Base-by-base conservation (phyloP, 1,140 invertebrate species). In the Brachionus manjavacas region DNA sequence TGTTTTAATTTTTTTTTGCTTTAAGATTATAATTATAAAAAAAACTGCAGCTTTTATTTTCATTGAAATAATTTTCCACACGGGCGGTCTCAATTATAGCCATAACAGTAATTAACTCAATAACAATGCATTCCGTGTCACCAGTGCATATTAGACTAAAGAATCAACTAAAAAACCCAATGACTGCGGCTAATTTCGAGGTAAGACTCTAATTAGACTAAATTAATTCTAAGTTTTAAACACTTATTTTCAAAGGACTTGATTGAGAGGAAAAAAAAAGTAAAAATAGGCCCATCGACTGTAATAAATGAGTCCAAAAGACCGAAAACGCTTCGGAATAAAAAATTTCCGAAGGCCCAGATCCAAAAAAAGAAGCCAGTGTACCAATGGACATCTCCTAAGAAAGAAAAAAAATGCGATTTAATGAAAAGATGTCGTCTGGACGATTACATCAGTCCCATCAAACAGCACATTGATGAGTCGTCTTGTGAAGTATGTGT, bases 51-150 rank as follows among this genome's bases (percentile, higher is more conserved):
- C 16, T 68, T 39, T 31, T 68, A 31, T 16, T 68, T 39, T 68
- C n/a, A 60, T 60, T 60, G 4, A 60, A 55, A 6, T 60, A 20
- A 20, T 60, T 60, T 60, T 60, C 52, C 9, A 8, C 8, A 9
- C n/a, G 52, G 52, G 52, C 52, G 52, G 35, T 70, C n/a, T 70
- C 70, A 41, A 41, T 74, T 41, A 41, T 46, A 39, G n/a, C 35
- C 9, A 74, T 16, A 74, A 74, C 70, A 35, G 49, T 25, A 76
- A 76, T 49, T 49, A 20, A 49, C 25, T 9, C 6, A 25, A 49
- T 25, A 76, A 49, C 31, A 49, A 76, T 76, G 72, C 72, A 76
- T 76, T 76, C 72, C 72, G 72, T 76, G 25, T 76, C 72, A 49
- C 72, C 72, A 14, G 72, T 76, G 31, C 72, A 76, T 28, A 76